Base-by-base conservation (phyloP, 2,888 invertebrate species). In the Sinopyrophorus schimmeli region DNA sequence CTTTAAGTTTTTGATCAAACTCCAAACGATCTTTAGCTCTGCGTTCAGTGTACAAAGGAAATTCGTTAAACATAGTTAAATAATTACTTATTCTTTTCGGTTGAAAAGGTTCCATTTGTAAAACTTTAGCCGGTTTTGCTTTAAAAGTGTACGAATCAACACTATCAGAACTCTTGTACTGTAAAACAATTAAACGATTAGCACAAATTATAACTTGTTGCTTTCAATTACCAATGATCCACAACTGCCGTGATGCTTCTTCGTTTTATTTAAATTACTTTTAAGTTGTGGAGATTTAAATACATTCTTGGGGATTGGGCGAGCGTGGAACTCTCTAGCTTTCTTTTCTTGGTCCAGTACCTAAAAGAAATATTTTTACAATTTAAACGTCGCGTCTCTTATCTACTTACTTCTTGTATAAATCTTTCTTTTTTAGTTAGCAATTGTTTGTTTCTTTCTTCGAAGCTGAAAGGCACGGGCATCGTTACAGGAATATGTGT, bases 291-390 rank as follows among this genome's bases (percentile, higher is more conserved):
- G 42, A 10, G 38, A 31, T 12, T 31, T 39, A 0, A 18, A 24
- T 11, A 42, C 17, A 15, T 35, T 48, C 49, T 66, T 68, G 0
- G 87, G 87, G 7, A 82, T 65, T 0, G 86, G 86, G 35, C 83
- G 81, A 0, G 89, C 89, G 68, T 84, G 85, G 62, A 89, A 89
- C 55, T 80, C 79, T 1, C 79, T 72, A 0, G 79, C 76, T 65
- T 82, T 80, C 58, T 78, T 82, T 50, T 77, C 75, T 49, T 82
- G 80, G 53, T 84, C 81, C 11, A 81, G 65, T 47, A 77, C 73
- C 68, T 60, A 32, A 21, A 64, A 54, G 35, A 53, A 48, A 15
- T 42, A 11, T 3, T 18, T 18, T 18, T 18, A 18, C 18, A 18
- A n/a, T n/a, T n/a, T n/a, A n/a, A n/a, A n/a, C n/a, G n/a, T n/a